These are phyloP conservation scores for Aplysia californica DNA, from an alignment of 1,140 invertebrate genomes.

Conservation along the genomic window DNA sequence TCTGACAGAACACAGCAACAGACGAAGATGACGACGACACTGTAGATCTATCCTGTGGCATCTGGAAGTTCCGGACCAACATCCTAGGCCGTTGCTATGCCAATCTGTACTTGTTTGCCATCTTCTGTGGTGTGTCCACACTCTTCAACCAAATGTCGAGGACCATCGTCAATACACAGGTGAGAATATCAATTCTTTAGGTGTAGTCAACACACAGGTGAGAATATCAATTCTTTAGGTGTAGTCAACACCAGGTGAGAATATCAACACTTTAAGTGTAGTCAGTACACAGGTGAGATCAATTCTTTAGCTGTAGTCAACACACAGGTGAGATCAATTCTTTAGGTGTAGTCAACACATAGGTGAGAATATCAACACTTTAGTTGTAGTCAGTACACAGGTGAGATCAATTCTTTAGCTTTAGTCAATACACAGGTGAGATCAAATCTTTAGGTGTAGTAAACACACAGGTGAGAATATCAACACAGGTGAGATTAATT, in stretches of 20 bases:
- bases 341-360: not conserved
- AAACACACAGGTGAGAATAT: constrained; percentile 1
- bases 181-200: no score
- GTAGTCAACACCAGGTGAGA: constrained; percentile 2
- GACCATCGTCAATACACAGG: not conserved
- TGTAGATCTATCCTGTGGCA: constrained; percentile 10
- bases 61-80: constrained; percentile 7
- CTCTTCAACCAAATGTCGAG: not conserved
- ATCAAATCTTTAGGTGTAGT: no score
- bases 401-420: no score
- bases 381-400: not conserved
- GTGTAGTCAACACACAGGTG: not conserved
- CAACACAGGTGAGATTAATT: no score
- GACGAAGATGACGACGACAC: not conserved
- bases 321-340: constrained; percentile 9
- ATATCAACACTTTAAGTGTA: no score
- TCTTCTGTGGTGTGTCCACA: not conserved
- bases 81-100: not conserved
- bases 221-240: no score
- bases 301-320: not conserved
- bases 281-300: no score
- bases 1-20: not conserved
- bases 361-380: no score
- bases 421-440: no score
- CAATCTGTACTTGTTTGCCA: constrained; percentile 14